Evolutionary conservation across 2,797 vertebrate genomes (phyloP).

Genomic region (Mareca penelope): DNA sequence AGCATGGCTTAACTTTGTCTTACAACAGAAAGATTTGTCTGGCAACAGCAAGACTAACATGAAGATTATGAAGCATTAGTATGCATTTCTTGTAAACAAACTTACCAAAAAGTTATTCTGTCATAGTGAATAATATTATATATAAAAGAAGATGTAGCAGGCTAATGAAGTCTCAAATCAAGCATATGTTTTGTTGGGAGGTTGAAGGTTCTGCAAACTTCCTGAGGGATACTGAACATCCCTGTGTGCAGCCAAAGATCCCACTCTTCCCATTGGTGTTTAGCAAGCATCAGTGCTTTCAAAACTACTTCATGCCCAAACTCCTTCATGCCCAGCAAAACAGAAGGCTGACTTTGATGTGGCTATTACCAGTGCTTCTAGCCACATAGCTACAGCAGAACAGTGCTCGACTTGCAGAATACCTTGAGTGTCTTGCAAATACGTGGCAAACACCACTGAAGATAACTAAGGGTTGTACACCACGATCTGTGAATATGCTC

Average conservation of each 20-base stretch:
- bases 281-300: not conserved
- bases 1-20: not conserved
- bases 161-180: not conserved
- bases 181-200: not conserved
- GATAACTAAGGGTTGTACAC: not conserved
- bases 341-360: not conserved
- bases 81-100: fast-evolving
- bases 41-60: not conserved
- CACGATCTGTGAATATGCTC: not conserved
- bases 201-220: not conserved
- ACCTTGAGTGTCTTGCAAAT: fast-evolving
- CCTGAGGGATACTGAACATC: not conserved
- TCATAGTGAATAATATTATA: not conserved
- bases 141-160: not conserved
- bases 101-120: not conserved
- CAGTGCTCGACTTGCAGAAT: not conserved
- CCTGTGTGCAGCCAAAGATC: not conserved
- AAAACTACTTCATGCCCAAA: not conserved
- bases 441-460: fast-evolving
- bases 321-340: not conserved
- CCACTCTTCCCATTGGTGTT: not conserved
- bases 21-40: not conserved
- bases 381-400: not conserved
- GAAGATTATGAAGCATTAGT: not conserved
- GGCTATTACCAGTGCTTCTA: not conserved